Percentiles rank a stretch among this genome's conserved stretches.
These are phyloP conservation scores for Poeciliopsis turrubarensis DNA, from an alignment of 2,113 vertebrate genomes.

Conservation along the genomic window DNA sequence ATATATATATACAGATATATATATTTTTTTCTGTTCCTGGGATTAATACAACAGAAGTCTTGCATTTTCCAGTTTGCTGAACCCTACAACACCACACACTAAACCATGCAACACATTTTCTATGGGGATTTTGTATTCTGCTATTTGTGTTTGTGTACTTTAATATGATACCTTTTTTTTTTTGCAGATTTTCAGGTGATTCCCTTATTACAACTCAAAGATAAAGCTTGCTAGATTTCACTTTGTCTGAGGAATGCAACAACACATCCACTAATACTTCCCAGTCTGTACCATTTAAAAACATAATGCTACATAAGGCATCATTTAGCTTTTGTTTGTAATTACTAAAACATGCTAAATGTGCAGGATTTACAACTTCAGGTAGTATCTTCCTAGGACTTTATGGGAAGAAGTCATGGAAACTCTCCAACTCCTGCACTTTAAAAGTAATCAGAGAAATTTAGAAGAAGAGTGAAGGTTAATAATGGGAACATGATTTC, in stretches of 20 bases:
- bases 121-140: too few species aligned
- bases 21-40: neutral
- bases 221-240: slow-evolving; percentile 41
- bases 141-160: neutral
- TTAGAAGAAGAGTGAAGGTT: neutral
- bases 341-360: slow-evolving; percentile 29
- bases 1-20: too few species aligned
- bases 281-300: slow-evolving; percentile 26
- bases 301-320: slow-evolving; percentile 34
- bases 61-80: neutral
- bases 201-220: slow-evolving; percentile 3
- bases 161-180: neutral
- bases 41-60: neutral
- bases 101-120: neutral
- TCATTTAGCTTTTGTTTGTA: slow-evolving; percentile 24
- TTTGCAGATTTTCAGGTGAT: slow-evolving; percentile 1
- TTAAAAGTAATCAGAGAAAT: neutral
- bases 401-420: neutral
- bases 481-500: neutral
- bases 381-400: too few species aligned
- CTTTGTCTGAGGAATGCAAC: slow-evolving; percentile 53
- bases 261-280: slow-evolving; percentile 58
- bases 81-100: neutral
- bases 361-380: neutral
- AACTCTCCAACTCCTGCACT: neutral